Conservation (phyloP, 1,140 invertebrate genomes). For the Whitmania pigra region DNA sequence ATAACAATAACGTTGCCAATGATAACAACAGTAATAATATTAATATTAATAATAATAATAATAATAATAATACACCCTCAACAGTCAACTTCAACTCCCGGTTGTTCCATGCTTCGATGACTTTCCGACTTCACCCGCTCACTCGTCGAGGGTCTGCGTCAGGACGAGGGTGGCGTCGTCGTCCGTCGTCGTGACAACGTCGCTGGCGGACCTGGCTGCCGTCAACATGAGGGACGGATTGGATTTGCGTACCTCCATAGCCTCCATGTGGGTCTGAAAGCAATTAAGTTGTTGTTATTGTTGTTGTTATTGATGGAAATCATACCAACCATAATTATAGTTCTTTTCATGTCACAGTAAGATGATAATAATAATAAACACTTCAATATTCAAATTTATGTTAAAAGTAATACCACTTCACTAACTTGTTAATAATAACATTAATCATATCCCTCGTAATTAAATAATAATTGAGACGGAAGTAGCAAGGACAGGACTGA, state of each 20-base stretch:
- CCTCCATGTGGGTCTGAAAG: conserved; percentile 9
- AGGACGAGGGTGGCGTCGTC: conserved; percentile 10
- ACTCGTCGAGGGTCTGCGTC: not conserved
- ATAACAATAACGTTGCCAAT: not conserved
- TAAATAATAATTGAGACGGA: no score
- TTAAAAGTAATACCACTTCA: not conserved
- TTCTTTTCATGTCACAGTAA: not conserved
- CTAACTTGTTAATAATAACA: no score
- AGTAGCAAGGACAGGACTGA: no score
- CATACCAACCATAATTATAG: not conserved
- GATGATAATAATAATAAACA: no score
- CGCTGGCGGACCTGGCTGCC: not conserved
- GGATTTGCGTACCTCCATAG: conserved; percentile 1
- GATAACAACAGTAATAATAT: not conserved
- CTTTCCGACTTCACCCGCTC: not conserved
- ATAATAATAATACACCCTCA: not conserved
- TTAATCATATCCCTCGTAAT: no score
- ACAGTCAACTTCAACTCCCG: not conserved
- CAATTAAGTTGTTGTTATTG: not conserved
- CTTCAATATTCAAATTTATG: not conserved
- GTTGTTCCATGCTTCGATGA: not conserved
- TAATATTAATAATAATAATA: not conserved
- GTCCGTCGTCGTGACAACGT: not conserved
- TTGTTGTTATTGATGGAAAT: not conserved
- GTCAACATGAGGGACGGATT: not conserved